A percentile compares a stretch with the other conserved stretches of the same genome.
These are phyloP conservation scores for Athalia cordata DNA, from an alignment of 2,888 invertebrate genomes.

Conservation along the genomic window DNA sequence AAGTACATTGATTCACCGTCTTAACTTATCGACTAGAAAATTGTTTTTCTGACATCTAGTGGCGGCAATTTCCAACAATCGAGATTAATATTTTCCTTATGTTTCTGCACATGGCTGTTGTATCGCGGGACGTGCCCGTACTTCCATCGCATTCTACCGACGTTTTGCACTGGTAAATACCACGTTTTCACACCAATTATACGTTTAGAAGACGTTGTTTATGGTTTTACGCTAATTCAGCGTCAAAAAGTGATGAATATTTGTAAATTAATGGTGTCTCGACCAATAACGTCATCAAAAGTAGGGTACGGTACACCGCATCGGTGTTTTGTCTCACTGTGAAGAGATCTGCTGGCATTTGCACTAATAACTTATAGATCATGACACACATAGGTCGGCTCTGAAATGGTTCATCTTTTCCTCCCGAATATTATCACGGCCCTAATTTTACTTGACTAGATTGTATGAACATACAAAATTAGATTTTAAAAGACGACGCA, in stretches of 20 bases:
- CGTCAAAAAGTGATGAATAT: conserved; percentile 38
- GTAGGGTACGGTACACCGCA: conserved; percentile 36
- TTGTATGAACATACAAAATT: no score
- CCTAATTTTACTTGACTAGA: no score
- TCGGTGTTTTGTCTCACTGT: conserved; percentile 18
- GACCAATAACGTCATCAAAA: conserved; percentile 21
- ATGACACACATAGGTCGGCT: neutral
- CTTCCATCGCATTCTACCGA: conserved; percentile 60
- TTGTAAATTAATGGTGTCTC: conserved; percentile 27
- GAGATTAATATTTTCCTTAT: conserved; percentile 50
- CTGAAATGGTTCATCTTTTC: no score
- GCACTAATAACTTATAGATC: neutral
- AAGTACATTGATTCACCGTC: no score
- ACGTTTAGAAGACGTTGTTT: conserved; percentile 2
- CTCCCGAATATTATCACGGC: no score
- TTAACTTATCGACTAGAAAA: no score
- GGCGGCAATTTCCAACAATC: no score
- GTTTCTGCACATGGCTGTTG: conserved; percentile 72
- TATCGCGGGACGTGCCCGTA: conserved; percentile 62
- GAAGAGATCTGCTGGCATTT: neutral
- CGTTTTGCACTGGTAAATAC: conserved; percentile 64
- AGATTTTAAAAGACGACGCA: no score
- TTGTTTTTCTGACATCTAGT: no score
- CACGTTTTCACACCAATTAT: neutral
- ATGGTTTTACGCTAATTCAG: conserved; percentile 10